Conservation (phyloP, 1,140 invertebrate species). For the Heliconius himera region DNA sequence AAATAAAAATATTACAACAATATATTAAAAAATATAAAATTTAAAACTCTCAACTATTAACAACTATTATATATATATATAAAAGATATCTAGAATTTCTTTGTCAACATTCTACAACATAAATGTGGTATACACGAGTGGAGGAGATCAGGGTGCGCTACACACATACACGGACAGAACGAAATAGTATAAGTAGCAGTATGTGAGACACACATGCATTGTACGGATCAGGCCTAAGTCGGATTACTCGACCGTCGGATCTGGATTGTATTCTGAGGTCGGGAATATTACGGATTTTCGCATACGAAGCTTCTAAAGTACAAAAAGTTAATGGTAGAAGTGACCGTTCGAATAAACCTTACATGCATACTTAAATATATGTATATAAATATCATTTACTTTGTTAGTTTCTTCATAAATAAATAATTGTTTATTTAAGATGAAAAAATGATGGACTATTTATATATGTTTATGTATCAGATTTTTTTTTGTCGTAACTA, state of each 20-base stretch:
- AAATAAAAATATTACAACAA: background rate
- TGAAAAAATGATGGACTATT: no score
- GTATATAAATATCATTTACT: no score
- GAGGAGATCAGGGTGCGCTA: background rate
- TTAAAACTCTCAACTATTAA: background rate
- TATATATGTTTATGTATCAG: background rate
- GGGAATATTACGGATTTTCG: conserved; percentile 65
- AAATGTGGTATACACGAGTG: conserved; percentile 9
- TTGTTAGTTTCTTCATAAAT: no score
- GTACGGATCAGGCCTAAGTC: conserved; percentile 68
- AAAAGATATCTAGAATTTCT: conserved; percentile 24
- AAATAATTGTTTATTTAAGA: no score
- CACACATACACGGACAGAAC: conserved; percentile 21
- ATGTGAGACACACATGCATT: conserved; percentile 40
- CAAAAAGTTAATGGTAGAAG: conserved; percentile 13
- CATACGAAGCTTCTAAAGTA: conserved; percentile 27
- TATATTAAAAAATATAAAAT: background rate
- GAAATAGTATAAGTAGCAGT: conserved; percentile 18
- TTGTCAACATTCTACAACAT: conserved; percentile 31
- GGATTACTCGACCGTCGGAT: conserved; percentile 66
- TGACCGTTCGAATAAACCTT: background rate
- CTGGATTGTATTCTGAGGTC: conserved; percentile 60
- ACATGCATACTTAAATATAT: background rate
- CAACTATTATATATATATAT: background rate
- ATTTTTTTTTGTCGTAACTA: background rate